Base-by-base conservation (phyloP, 2,888 invertebrate species). In the Perizoma flavofasciatum region DNA sequence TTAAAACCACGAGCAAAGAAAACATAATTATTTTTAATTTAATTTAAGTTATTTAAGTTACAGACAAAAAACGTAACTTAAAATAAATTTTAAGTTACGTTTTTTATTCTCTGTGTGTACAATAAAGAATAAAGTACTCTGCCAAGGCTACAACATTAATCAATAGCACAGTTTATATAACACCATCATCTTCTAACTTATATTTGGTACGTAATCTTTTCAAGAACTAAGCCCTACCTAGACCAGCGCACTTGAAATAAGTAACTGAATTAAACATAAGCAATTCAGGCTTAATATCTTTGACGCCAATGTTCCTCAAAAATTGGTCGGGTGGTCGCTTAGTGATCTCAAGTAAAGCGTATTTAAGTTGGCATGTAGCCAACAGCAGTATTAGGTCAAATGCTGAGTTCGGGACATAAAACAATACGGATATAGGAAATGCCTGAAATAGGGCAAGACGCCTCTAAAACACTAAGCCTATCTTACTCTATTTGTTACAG, bases 341-440 rank as follows among this genome's bases (percentile, higher is more conserved):
- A 46, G 40, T 49, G 33, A 46, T n/a, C 33, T 41, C 43, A 59
- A 63, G 57, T 63, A 56, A 55, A 71, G 72, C 76, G 70, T 79
- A 82, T 76, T 81, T 82, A 80, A 75, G 80, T 83, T 89, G 89
- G 89, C 85, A 70, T 49, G 51, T 43, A 22, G 62, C 69, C 69
- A 55, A 40, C 59, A 73, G 85, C 87, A 82, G 76, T 69, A 65
- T 73, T 77, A 79, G 69, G 72, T 74, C 66, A 72, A 22, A 73
- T 51, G 49, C 41, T 44, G 41, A 48, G 10, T 52, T 58, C 57
- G 40, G 57, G 41, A 59, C 45, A 61, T 59, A 65, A 40, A 63
- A 60, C 65, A 54, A 52, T 61, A 50, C 45, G 34, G 41, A 46
- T 5, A 49, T 55, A 59, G 56, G 53, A 64, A 66, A 22, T 22